Evolutionary conservation across 2,113 vertebrate species (phyloP).

Genomic region (Rhadina sibilatrix): DNA sequence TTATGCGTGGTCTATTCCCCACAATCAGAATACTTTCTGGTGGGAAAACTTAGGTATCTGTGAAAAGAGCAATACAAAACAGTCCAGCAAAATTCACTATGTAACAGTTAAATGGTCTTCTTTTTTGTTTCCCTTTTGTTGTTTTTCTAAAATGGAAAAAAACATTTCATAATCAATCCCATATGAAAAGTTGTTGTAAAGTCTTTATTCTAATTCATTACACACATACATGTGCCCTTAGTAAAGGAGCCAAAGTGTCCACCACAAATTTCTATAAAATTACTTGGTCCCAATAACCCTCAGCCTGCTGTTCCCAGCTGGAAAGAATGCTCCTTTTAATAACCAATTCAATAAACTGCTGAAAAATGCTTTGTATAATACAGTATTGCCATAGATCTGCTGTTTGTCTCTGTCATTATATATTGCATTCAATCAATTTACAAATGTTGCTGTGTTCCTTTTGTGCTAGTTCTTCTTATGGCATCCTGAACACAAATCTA

Average conservation of each 20-base stretch:
- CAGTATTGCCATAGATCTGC: conserved; percentile 59
- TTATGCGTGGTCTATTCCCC: neutral
- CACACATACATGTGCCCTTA: neutral
- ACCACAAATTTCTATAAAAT: conserved; percentile 39
- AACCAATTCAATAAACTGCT: conserved; percentile 69
- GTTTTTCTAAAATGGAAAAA: neutral
- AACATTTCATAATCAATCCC: neutral
- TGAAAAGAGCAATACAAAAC: neutral
- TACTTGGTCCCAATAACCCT: conserved; percentile 26
- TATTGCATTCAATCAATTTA: conserved; percentile 63
- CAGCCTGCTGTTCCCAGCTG: conserved; percentile 3
- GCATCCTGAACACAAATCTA: conserved; percentile 68
- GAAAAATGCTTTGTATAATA: conserved; percentile 73
- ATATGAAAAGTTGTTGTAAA: neutral
- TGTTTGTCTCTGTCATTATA: conserved; percentile 71
- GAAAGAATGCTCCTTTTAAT: conserved; percentile 57
- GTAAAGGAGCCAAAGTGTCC: neutral
- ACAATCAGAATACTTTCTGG: neutral
- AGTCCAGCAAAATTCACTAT: neutral
- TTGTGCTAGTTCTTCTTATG: conserved; percentile 26
- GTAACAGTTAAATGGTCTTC: neutral
- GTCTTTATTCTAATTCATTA: conserved; percentile 42
- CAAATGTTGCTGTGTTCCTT: conserved; percentile 55
- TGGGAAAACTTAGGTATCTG: neutral
- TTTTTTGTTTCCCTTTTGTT: accelerated